Conservation (phyloP, 2,888 invertebrate species). For the Pseudococcus viburni region DNA sequence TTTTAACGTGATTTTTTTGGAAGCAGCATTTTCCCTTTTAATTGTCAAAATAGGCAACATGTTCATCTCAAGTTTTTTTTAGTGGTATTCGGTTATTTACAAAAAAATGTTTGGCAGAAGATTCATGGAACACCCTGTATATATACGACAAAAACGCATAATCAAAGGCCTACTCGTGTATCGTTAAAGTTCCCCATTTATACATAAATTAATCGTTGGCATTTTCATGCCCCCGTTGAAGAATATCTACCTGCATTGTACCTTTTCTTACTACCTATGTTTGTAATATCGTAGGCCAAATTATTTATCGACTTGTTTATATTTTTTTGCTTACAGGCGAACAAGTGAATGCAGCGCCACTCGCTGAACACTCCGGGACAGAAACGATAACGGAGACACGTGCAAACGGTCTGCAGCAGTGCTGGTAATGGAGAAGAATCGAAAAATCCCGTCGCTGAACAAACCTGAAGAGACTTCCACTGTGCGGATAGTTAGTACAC, state of each 20-base stretch:
- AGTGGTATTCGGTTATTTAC: too few species aligned
- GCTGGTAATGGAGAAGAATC: constrained; percentile 63
- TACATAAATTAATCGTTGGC: constrained; percentile 12
- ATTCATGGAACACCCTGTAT: too few species aligned
- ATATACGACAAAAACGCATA: neutral
- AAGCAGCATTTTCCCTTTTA: too few species aligned
- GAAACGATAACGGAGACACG: constrained; percentile 59
- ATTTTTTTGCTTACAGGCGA: neutral
- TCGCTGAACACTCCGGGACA: constrained; percentile 39
- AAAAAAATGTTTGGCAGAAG: too few species aligned
- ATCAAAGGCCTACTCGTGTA: too few species aligned
- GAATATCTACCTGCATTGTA: too few species aligned
- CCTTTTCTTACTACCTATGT: too few species aligned
- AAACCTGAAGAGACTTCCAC: constrained; percentile 61
- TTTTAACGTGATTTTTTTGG: too few species aligned
- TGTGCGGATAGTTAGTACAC: constrained; percentile 56
- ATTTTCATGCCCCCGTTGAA: neutral
- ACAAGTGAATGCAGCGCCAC: constrained; percentile 59
- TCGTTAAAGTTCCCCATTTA: neutral
- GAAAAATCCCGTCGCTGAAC: constrained; percentile 61
- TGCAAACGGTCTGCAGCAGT: constrained; percentile 61
- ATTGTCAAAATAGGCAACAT: too few species aligned
- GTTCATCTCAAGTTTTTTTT: too few species aligned
- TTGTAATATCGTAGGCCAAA: neutral
- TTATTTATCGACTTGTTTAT: neutral